These are phyloP conservation scores for Noctua janthe DNA, from an alignment of 2,888 invertebrate species.

Conservation along the genomic window DNA sequence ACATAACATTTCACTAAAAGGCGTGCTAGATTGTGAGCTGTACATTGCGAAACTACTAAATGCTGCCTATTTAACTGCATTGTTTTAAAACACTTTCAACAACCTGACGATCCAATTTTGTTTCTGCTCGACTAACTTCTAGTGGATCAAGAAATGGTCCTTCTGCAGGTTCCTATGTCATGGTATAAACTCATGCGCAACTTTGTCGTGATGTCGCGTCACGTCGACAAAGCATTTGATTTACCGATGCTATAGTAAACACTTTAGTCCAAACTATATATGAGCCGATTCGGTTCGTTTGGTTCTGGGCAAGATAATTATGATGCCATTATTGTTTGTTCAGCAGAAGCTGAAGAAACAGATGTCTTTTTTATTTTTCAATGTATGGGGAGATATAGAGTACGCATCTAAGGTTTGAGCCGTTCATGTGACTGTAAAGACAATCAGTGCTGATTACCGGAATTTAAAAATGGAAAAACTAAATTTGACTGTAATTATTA, in stretches of 20 bases:
- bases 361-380: neutral
- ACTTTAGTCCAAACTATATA: constrained; percentile 62
- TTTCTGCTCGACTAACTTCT: neutral
- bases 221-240: constrained; percentile 76
- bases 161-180: constrained; percentile 17
- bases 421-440: neutral
- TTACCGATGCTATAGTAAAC: constrained; percentile 65
- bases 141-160: neutral
- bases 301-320: constrained; percentile 1
- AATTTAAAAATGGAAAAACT: neutral
- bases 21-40: neutral
- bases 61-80: neutral
- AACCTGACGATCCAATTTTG: neutral
- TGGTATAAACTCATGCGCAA: constrained; percentile 48
- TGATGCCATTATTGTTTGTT: neutral
- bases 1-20: neutral
- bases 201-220: constrained; percentile 71
- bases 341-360: neutral
- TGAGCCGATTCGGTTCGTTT: constrained; percentile 30
- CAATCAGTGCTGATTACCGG: neutral
- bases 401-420: too few species aligned
- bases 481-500: neutral
- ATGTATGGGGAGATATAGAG: neutral
- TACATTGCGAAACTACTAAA: neutral
- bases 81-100: neutral